A percentile compares a stretch with the other conserved stretches of the same genome.
Conservation (phyloP, 2,113 vertebrate genomes). For the Hassar affinis region DNA sequence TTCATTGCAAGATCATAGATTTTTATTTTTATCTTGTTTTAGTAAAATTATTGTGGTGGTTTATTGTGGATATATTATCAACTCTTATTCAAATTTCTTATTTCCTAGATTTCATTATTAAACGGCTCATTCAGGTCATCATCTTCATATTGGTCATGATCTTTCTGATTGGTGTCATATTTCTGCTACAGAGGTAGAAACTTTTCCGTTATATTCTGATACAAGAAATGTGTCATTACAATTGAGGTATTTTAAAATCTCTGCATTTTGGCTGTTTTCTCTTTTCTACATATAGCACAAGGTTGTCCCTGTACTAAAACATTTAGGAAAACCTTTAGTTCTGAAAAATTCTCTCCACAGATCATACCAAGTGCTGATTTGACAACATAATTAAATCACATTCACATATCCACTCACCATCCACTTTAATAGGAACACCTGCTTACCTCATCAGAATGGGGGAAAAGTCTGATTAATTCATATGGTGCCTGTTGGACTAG, state of each 20-base stretch:
- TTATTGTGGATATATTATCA: not conserved
- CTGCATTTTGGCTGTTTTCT: not conserved
- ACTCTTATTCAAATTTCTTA: not conserved
- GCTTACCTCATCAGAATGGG: not conserved
- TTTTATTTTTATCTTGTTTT: not conserved
- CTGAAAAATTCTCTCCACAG: not conserved
- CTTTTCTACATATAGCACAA: not conserved
- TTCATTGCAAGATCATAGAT: not conserved
- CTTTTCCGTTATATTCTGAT: not conserved
- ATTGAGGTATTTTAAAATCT: not conserved
- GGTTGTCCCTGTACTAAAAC: not conserved
- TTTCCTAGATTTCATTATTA: constrained; percentile 34
- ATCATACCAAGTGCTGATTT: not conserved
- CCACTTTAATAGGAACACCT: not conserved
- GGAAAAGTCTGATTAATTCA: not conserved
- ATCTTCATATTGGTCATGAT: constrained; percentile 30
- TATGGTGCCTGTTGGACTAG: not conserved
- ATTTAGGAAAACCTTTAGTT: not conserved
- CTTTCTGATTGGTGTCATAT: constrained; percentile 14
- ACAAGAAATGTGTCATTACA: not conserved
- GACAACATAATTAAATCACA: not conserved
- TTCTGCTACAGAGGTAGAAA: constrained; percentile 58
- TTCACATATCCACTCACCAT: not conserved
- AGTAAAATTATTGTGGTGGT: not conserved
- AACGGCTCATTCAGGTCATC: not conserved